phyloP scores from a whole-genome alignment of 1,140 invertebrate species.

The Anthonomus grandis region DNA sequence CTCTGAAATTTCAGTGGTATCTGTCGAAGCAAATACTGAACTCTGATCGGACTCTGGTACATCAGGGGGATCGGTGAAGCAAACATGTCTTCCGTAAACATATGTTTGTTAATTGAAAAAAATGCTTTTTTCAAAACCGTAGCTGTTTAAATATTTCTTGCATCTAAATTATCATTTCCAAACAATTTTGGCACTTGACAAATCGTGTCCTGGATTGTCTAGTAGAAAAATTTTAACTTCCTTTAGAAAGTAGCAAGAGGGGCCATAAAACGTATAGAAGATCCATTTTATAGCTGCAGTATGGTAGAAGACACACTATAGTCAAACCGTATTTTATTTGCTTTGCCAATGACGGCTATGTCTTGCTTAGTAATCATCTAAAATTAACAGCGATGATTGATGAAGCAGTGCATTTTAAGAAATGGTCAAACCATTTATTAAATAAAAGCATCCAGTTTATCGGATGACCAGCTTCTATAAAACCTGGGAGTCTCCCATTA shows the following conservation, averaged over 20 bases:
- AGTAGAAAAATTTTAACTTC: slow-evolving; percentile 25
- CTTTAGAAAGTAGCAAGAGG: too few species aligned
- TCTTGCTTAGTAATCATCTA: slow-evolving; percentile 22
- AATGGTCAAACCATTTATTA: slow-evolving; percentile 26
- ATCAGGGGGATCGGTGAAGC: too few species aligned
- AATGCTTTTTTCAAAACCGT: not conserved
- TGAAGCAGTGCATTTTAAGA: too few species aligned
- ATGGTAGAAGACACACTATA: too few species aligned
- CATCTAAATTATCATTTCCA: slow-evolving; percentile 20
- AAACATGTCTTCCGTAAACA: too few species aligned
- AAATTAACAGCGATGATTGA: slow-evolving; percentile 2
- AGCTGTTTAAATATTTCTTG: not conserved
- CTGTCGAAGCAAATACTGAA: not conserved
- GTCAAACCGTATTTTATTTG: slow-evolving; percentile 17
- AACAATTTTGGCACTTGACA: slow-evolving; percentile 21
- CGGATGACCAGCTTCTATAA: slow-evolving; percentile 18
- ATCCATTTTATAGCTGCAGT: slow-evolving; percentile 25
- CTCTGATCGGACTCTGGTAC: not conserved
- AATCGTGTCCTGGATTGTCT: slow-evolving; percentile 21
- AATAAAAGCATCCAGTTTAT: slow-evolving; percentile 25
- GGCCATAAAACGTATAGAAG: slow-evolving; percentile 26
- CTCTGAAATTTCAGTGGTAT: not conserved
- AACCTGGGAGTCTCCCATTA: slow-evolving; percentile 19
- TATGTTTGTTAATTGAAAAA: not conserved
- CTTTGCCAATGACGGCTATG: slow-evolving; percentile 21